phyloP scores from a whole-genome alignment of 2,888 invertebrate genomes.

The Eulithis testata region DNA sequence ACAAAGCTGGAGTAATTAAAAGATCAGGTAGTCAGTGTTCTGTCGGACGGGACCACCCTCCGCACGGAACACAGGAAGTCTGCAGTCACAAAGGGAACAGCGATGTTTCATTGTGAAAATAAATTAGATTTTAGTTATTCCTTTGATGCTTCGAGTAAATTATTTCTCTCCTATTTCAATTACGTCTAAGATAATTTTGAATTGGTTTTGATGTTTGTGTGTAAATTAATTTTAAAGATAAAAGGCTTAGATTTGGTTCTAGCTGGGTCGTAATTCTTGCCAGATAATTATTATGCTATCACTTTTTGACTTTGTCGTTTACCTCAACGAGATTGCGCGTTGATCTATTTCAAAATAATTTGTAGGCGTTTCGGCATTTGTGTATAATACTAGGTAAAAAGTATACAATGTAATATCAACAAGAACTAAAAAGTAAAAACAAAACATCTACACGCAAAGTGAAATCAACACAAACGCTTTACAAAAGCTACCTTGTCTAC shows the following conservation, averaged over 20 bases:
- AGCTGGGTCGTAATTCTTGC: not conserved
- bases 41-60: constrained; percentile 49
- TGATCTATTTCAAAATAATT: no score
- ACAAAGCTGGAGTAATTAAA: constrained; percentile 64
- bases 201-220: not conserved
- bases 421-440: constrained; percentile 1
- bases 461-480: constrained; percentile 17
- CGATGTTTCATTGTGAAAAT: constrained; percentile 1
- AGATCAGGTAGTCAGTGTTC: constrained; percentile 66
- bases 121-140: constrained; percentile 3
- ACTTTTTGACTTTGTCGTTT: no score
- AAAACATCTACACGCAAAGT: constrained; percentile 4
- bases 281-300: not conserved
- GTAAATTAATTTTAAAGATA: not conserved
- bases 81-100: constrained; percentile 2
- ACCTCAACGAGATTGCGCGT: no score
- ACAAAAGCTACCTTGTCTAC: constrained; percentile 41
- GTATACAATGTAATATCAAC: no score
- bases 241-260: not conserved
- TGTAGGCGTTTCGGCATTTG: no score
- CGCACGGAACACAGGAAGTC: constrained; percentile 3
- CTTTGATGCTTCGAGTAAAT: not conserved
- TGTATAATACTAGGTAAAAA: no score
- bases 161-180: not conserved
- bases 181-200: not conserved